Evolutionary conservation across 2,113 vertebrate genomes (phyloP).

Genomic region (Poecile atricapillus): DNA sequence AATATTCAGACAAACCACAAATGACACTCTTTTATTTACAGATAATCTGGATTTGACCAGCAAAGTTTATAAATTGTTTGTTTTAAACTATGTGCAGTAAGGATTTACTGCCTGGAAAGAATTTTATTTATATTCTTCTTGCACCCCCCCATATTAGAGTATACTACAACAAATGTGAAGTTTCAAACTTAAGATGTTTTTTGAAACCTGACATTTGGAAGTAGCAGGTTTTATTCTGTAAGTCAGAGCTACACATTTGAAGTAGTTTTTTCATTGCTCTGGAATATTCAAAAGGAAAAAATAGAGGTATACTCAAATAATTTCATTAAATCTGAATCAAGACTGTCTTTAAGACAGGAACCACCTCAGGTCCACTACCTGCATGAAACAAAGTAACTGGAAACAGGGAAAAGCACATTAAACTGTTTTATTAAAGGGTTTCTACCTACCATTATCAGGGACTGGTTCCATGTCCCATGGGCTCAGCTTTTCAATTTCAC

Average conservation of each 20-base stretch:
- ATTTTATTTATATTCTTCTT: background rate
- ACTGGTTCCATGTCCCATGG: conserved; percentile 97
- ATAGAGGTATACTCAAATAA: background rate
- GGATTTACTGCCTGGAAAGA: background rate
- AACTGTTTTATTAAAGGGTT: background rate
- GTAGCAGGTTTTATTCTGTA: background rate
- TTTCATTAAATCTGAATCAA: background rate
- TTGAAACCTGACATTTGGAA: background rate
- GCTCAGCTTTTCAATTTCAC: conserved; percentile 92
- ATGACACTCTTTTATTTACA: background rate
- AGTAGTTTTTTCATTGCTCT: background rate
- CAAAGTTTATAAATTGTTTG: background rate
- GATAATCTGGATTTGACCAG: background rate
- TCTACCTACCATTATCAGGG: conserved; percentile 86
- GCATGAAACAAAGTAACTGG: background rate
- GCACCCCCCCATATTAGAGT: fast-evolving
- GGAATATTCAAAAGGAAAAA: background rate
- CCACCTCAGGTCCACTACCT: background rate
- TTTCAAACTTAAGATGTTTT: background rate
- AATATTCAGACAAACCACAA: background rate
- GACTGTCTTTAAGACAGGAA: background rate
- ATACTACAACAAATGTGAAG: background rate
- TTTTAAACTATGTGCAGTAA: background rate
- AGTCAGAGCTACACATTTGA: background rate
- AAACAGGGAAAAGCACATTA: background rate